Base-by-base conservation (phyloP, 2,888 invertebrate species). In the Dusona sp. region DNA sequence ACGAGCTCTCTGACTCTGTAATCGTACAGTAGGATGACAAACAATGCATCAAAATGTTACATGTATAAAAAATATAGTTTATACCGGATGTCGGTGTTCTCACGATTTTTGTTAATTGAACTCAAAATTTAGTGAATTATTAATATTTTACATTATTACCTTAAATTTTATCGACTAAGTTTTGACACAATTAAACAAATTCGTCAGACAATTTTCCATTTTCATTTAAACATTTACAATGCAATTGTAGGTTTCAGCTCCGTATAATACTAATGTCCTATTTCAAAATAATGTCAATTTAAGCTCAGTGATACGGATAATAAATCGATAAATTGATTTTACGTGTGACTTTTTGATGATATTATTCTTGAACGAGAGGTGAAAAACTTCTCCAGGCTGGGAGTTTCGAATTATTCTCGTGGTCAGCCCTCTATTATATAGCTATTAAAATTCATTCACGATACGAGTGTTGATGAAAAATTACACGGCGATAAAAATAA, bases 381-480 rank as follows among this genome's bases (percentile, higher is more conserved):
- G 22, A 25, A 7, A 68, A 54, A 36, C 73, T 54, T 54, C 38
- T 33, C 16, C 36, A 36, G 13, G 6, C 9, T 51, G 22, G 54
- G 13, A 73, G 19, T 73, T 73, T 36, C 54, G 22, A 7, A 38
- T 57, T 11, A 16, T 7, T 4, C 3, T 36, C 51, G 13, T 22
- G 36, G 7, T 54, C 54, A 16, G 2, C 13, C 2, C 1, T n/a
- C 73, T 57, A 13, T 54, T 38, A 36, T 57, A 57, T 73, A 7
- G 38, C 25, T 57, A 38, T 70, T 48, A 19, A 51, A 45, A 70
- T 22, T 68, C 73, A n/a, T 73, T 38, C 22, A 57, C 7, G 8
- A 33, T 11, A 11, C 11, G 51, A 57, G 6, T 74, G 42, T 29
- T 45, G 19, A 75, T 61, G 61, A n/a, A 75, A 42, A 61, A 73